These are phyloP conservation scores for Caenorhabditis remanei DNA, from an alignment of 1,140 invertebrate species.

Conservation along the genomic window DNA sequence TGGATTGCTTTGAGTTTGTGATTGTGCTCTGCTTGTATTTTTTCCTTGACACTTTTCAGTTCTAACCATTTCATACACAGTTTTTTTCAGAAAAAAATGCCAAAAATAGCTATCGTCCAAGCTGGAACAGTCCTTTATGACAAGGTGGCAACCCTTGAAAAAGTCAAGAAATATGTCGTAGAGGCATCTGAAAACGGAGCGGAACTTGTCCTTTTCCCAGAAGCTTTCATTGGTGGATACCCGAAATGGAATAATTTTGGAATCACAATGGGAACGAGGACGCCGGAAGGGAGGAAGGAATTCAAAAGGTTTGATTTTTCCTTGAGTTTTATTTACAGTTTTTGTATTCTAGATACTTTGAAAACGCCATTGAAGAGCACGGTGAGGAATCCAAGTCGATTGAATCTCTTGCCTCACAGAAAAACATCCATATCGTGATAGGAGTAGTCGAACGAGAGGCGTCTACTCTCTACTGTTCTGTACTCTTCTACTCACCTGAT, in stretches of 20 bases:
- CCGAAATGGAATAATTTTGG: slow-evolving; percentile 73
- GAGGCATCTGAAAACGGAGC: slow-evolving; percentile 69
- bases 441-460: slow-evolving; percentile 73
- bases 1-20: no score
- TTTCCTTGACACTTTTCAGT: no score
- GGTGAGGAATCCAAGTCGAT: slow-evolving; percentile 66
- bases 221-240: slow-evolving; percentile 74
- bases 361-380: slow-evolving; percentile 69
- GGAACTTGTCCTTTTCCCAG: slow-evolving; percentile 72
- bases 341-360: slow-evolving; percentile 66
- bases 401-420: slow-evolving; percentile 62
- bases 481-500: slow-evolving; percentile 63
- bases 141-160: slow-evolving; percentile 68
- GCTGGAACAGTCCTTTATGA: slow-evolving; percentile 71
- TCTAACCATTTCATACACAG: no score
- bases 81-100: slow-evolving; percentile 23
- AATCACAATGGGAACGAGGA: slow-evolving; percentile 68
- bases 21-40: no score
- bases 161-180: slow-evolving; percentile 65
- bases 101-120: slow-evolving; percentile 72
- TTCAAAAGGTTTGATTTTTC: slow-evolving; percentile 59
- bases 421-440: slow-evolving; percentile 69
- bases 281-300: slow-evolving; percentile 70
- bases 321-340: neutral
- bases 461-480: slow-evolving; percentile 73